Conservation (phyloP, 2,113 vertebrate species). For the Eretmochelys imbricata region DNA sequence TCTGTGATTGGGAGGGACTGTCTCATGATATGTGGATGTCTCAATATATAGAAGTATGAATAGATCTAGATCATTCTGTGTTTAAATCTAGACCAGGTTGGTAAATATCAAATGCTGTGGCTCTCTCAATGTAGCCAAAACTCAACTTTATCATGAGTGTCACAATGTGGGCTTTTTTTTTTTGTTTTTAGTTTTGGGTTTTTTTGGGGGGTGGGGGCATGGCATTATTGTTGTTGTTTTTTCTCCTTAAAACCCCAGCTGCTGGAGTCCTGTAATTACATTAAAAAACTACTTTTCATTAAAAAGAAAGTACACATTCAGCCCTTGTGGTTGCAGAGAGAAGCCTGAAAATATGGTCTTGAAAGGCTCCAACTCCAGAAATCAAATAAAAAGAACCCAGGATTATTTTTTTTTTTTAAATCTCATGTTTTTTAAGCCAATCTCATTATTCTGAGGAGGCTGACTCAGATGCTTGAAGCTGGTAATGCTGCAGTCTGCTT, state of each 20-base stretch:
- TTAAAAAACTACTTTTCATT: neutral
- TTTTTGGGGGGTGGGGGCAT: accelerated
- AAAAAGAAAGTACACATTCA: neutral
- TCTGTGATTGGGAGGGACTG: neutral
- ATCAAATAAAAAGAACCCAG: neutral
- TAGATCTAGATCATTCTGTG: neutral
- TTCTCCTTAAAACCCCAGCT: neutral
- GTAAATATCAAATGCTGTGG: neutral
- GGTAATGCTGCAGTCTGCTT: neutral
- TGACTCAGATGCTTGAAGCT: neutral
- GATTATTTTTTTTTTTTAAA: neutral
- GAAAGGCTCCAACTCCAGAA: neutral
- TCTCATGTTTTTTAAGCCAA: neutral
- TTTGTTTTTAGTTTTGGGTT: too few relatives aligned
- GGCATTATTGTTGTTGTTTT: neutral
- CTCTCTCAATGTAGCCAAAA: neutral
- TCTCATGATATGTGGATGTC: neutral
- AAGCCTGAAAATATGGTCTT: neutral
- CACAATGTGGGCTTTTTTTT: neutral
- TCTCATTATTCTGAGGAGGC: neutral
- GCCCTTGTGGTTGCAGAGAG: neutral
- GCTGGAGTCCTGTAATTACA: neutral
- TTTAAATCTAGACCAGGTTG: neutral
- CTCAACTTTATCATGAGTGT: neutral
- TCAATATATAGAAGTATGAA: neutral